Evolutionary conservation across 2,888 invertebrate genomes (phyloP), one percentile per base, ranked within the genome.

Genomic region (Pseudoips prasinana): DNA sequence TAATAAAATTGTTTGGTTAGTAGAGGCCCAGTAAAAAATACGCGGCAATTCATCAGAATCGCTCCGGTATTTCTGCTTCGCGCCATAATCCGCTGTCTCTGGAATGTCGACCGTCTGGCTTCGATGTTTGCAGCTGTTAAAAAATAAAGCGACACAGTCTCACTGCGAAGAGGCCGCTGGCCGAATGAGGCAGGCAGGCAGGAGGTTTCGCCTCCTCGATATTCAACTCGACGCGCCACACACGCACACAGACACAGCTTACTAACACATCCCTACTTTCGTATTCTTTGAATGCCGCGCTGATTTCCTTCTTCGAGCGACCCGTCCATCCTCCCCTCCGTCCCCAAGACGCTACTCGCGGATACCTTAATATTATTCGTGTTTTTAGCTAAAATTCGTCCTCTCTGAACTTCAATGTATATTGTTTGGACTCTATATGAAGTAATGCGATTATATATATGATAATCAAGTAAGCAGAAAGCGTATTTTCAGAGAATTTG

Each of bases 61-160:
- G 72, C 72, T 70, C 64, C 75, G 78, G 80, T 76, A 87, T 84
- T 83, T 78, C 64, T 71, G 75, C 75, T 81, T 85, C 79, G 82
- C 83, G 77, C 85, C 77, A 82, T 81, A 83, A 83, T 68, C 74
- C 68, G 68, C 63, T 58, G 69, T 42, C 72, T 64, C 43, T 59
- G 86, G 86, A 87, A 87, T 87, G 87, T 67, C 77, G 83, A 79
- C 74, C 43, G 74, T 75, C 84, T 68, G 72, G 78, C 72, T 74
- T 54, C 72, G 73, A 74, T 69, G 62, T 71, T 59, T 62, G 64
- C 67, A 56, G 63, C 55, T 49, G 58, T 50, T 58, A 55, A 58
- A 64, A 65, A 67, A 62, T 59, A 58, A 64, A 66, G 63, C 62
- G 65, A 70, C 71, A 53, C 55, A 62, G 44, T 58, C 72, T 51